Evolutionary conservation across 2,888 invertebrate species (phyloP).

Genomic region (Atethmia centrago): DNA sequence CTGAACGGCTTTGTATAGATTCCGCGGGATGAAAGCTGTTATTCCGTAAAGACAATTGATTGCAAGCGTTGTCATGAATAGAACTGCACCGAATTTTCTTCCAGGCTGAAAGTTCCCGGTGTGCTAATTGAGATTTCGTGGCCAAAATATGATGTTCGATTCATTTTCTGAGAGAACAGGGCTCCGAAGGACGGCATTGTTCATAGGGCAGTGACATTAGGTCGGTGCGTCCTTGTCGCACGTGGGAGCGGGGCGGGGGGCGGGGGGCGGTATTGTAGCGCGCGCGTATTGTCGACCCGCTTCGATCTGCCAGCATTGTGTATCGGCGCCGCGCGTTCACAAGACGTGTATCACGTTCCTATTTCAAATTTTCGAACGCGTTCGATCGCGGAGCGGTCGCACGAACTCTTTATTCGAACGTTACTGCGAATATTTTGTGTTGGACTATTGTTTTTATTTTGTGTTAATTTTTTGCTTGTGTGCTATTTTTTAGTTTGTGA

Average conservation of each 20-base stretch:
- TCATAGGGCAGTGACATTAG: conserved; percentile 90
- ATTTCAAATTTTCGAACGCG: conserved; percentile 73
- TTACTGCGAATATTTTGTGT: conserved; percentile 76
- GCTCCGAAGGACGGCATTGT: conserved; percentile 87
- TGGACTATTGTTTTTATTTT: conserved; percentile 77
- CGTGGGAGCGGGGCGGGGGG: conserved; percentile 82
- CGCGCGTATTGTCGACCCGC: conserved; percentile 89
- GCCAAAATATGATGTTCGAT: conserved; percentile 71
- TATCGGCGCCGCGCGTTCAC: conserved; percentile 81
- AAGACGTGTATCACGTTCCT: conserved; percentile 81
- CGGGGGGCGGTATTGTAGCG: conserved; percentile 89
- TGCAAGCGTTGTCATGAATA: conserved; percentile 79
- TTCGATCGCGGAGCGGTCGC: conserved; percentile 80
- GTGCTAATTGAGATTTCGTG: conserved; percentile 36
- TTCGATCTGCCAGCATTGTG: conserved; percentile 91
- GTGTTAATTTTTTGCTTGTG: conserved; percentile 72
- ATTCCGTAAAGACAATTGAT: conserved; percentile 89
- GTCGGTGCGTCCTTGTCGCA: conserved; percentile 89
- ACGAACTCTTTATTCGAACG: conserved; percentile 77
- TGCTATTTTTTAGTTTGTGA: conserved; percentile 71
- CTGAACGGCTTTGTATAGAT: conserved; percentile 89
- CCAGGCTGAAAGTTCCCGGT: conserved; percentile 37
- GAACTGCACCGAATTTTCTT: conserved; percentile 70
- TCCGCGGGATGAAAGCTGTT: conserved; percentile 86
- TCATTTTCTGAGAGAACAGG: conserved; percentile 71